Percentiles rank a stretch among this genome's conserved stretches.
phyloP scores from a whole-genome alignment of 2,797 vertebrate species.

The Silurus lanzhouensis region DNA sequence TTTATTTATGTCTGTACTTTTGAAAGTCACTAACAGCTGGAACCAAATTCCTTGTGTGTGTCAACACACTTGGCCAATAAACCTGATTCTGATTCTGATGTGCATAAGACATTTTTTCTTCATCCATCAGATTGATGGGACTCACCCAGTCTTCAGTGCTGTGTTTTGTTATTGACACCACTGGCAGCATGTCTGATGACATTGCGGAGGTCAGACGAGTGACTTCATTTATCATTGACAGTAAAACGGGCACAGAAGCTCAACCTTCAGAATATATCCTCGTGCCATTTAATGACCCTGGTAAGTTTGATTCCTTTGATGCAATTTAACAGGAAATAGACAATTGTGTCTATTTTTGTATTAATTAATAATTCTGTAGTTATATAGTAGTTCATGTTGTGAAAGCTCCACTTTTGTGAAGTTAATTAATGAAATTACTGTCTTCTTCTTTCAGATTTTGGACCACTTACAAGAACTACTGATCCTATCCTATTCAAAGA shows the following conservation, averaged over 20 bases:
- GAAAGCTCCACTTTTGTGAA: too few species aligned
- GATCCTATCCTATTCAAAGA: constrained; percentile 27
- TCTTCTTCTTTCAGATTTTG: constrained; percentile 31
- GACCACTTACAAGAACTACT: constrained; percentile 45
- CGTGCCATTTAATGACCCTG: constrained; percentile 57
- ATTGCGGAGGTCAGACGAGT: constrained; percentile 37
- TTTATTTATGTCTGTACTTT: too few species aligned
- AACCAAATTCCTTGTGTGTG: too few species aligned
- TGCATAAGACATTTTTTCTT: neutral
- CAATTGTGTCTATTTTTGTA: too few species aligned
- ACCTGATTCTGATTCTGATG: too few species aligned
- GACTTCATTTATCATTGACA: constrained; percentile 45
- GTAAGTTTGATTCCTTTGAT: constrained; percentile 1
- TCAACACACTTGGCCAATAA: too few species aligned
- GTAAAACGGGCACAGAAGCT: constrained; percentile 9
- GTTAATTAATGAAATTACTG: too few species aligned
- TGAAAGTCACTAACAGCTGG: too few species aligned
- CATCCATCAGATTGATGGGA: constrained; percentile 46
- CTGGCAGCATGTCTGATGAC: constrained; percentile 49
- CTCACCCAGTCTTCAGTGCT: constrained; percentile 38
- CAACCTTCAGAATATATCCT: constrained; percentile 49
- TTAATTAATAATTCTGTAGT: too few species aligned
- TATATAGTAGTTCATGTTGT: too few species aligned
- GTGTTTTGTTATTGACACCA: constrained; percentile 56
- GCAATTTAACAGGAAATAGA: too few species aligned